Conservation (phyloP, 23 tunicate species). For the Oikopleura vanhoeffeni region DNA sequence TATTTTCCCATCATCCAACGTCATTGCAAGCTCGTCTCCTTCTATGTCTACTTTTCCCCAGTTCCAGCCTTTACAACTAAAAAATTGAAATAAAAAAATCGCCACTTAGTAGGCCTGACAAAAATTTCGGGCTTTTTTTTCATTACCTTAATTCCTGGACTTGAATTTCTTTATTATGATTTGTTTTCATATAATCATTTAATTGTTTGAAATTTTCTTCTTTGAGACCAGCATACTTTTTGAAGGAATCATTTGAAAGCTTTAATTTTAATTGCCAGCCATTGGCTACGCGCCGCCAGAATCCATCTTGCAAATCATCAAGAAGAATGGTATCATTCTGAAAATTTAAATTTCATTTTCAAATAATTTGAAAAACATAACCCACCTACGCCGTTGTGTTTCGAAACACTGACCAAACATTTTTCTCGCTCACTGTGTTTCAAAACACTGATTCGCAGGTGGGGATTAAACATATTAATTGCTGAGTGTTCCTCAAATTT, state of each 20-base stretch:
- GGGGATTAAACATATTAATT: too few species aligned
- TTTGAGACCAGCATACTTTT: conserved; percentile 70
- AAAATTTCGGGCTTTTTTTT: too few species aligned
- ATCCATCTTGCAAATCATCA: conserved; percentile 24
- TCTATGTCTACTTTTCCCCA: conserved; percentile 71
- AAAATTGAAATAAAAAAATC: neutral
- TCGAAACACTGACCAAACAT: too few species aligned
- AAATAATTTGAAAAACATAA: too few species aligned
- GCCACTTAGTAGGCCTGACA: neutral
- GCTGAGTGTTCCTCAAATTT: too few species aligned
- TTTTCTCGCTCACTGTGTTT: too few species aligned
- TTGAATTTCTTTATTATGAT: conserved; percentile 36
- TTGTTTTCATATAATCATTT: conserved; percentile 17
- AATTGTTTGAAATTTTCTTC: conserved; percentile 36
- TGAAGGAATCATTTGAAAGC: conserved; percentile 25
- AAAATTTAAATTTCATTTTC: too few species aligned
- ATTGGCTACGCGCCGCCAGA: conserved; percentile 74
- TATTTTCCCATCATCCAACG: conserved; percentile 24
- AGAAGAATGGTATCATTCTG: neutral
- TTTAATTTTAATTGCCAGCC: conserved; percentile 48
- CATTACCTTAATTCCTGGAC: conserved; percentile 36
- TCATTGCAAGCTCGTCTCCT: conserved; percentile 17
- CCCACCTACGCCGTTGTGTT: too few species aligned
- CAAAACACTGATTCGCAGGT: too few species aligned
- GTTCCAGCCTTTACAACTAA: conserved; percentile 73